These are phyloP conservation scores for Mesembrinibis cayennensis DNA, from an alignment of 2,113 vertebrate species.

Conservation along the genomic window DNA sequence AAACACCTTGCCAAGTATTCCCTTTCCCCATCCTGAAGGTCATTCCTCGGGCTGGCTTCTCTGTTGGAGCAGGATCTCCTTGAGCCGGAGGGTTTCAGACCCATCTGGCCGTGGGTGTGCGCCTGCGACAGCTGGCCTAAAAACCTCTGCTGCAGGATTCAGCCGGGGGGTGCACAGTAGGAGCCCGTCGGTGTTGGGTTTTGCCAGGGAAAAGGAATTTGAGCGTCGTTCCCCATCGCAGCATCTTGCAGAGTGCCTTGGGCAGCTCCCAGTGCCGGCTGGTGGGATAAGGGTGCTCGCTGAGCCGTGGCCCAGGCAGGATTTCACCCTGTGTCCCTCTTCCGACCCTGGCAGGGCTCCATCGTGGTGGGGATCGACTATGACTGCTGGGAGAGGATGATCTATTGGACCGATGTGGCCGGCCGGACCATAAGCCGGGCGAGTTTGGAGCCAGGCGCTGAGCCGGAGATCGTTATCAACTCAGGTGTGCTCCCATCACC, in stretches of 20 bases:
- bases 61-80: neutral
- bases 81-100: neutral
- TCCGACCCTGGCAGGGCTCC: constrained; percentile 81
- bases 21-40: neutral
- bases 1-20: neutral
- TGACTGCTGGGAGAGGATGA: constrained; percentile 87
- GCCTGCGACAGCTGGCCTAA: neutral
- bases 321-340: neutral
- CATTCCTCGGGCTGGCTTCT: neutral
- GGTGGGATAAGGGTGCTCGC: neutral
- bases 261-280: fast-evolving
- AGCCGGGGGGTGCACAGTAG: neutral
- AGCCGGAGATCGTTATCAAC: constrained; percentile 86
- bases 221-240: neutral
- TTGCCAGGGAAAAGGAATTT: neutral
- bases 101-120: neutral
- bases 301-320: neutral
- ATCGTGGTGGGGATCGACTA: constrained; percentile 94
- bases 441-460: constrained; percentile 80
- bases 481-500: constrained; percentile 74
- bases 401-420: constrained; percentile 96
- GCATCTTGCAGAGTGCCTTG: fast-evolving
- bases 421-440: constrained; percentile 88
- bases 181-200: fast-evolving
- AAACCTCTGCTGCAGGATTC: neutral